Base-by-base conservation (phyloP, 2,797 vertebrate species). In the Setipinna tenuifilis region DNA sequence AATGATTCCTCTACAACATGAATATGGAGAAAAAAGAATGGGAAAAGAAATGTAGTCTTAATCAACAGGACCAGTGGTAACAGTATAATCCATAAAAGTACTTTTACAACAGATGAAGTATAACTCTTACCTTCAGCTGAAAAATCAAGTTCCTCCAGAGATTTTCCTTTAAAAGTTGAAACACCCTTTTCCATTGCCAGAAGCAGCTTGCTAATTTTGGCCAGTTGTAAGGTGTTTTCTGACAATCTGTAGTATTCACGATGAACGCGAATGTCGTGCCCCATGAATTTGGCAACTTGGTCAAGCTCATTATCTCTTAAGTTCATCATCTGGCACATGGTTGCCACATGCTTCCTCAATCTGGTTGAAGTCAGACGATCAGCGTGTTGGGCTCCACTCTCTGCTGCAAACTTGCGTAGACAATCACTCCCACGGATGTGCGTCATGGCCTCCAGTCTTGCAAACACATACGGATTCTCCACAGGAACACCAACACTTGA, bases 371-470 rank as follows among this genome's bases (percentile, higher is more conserved):
- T 90, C 19, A 91, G 81, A 78, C 86, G n/a, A 61, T 87, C 90
- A 19, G 89, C 90, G 57, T 88, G 71, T 65, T 89, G 89, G 62
- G 85, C 90, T 61, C 87, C 91, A 89, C 90, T 87, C 28, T 88
- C 78, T 59, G 3, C 83, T 68, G 88, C 86, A 90, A 87, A 44
- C 46, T 87, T 0, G 44, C 68, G 16, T 80, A 89, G 75, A 83
- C 87, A 91, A 71, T 91, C 87, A 46, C 88, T 82, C 65, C 90
- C 90, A 88, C 87, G 89, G 62, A 88, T 88, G n/a, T 87, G 61
- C 44, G 83, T 88, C 16, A 82, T 75, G 81, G 83, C 83, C 48
- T 68, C 83, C 3, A 85, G 85, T 86, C 84, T 88, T 57, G 82
- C 90, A 87, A 91, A 90, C n/a, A 90, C 28, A 58, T 85, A 85